A percentile compares a stretch with the other conserved stretches of the same genome.
These are phyloP conservation scores for Mantis religiosa DNA, from an alignment of 2,888 invertebrate species.

Conservation along the genomic window DNA sequence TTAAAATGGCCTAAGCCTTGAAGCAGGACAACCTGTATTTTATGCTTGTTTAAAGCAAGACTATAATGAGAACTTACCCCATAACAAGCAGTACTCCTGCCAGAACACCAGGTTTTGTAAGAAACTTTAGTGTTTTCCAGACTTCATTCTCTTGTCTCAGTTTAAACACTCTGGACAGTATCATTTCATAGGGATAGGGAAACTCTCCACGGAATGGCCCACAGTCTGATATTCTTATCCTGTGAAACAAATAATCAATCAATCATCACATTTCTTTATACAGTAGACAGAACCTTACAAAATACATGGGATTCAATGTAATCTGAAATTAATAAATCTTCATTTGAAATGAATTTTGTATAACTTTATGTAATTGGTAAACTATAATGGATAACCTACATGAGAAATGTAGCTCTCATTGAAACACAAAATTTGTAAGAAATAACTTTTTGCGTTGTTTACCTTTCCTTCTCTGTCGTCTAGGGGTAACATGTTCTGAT, in stretches of 20 bases:
- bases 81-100: slow-evolving; percentile 57
- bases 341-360: neutral
- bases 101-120: slow-evolving; percentile 58
- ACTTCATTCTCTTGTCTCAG: slow-evolving; percentile 48
- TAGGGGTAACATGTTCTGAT: no score
- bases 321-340: no score
- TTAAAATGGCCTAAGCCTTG: no score
- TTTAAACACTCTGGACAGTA: slow-evolving; percentile 53
- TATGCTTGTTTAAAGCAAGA: neutral
- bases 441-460: no score
- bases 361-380: neutral
- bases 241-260: slow-evolving; percentile 37
- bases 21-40: no score
- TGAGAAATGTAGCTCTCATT: no score
- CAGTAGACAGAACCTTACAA: neutral
- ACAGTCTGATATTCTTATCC: slow-evolving; percentile 54
- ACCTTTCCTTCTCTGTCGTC: no score
- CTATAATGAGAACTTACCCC: slow-evolving; percentile 47
- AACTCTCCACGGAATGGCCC: slow-evolving; percentile 59
- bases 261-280: neutral
- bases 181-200: slow-evolving; percentile 53
- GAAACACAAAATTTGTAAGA: no score
- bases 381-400: neutral
- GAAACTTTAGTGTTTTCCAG: slow-evolving; percentile 47
- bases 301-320: no score